Evolutionary conservation across 2,113 vertebrate genomes (phyloP).

Genomic region (Bagarius yarrelli): DNA sequence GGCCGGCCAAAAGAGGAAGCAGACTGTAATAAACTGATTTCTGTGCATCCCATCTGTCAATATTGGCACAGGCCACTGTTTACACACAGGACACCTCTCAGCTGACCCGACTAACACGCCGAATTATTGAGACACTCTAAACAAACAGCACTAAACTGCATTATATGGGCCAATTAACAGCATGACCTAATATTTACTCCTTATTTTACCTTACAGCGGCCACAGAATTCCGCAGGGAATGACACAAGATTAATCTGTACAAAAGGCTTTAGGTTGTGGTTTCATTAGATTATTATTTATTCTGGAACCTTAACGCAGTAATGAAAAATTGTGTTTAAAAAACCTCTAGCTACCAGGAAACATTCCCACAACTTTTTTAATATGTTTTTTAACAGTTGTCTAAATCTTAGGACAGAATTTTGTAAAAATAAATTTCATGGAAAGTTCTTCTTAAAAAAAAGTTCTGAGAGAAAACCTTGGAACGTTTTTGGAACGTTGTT

Average conservation of each 20-base stretch:
- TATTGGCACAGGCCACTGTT: constrained; percentile 41
- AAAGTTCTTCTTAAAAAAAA: too few relatives aligned
- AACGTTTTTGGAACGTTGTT: too few relatives aligned
- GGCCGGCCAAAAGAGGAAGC: constrained; percentile 44
- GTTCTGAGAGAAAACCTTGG: too few relatives aligned
- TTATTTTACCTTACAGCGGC: background rate
- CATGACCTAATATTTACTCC: background rate
- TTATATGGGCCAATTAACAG: constrained; percentile 22
- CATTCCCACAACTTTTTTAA: too few relatives aligned
- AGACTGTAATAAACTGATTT: constrained; percentile 55
- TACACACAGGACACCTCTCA: constrained; percentile 43
- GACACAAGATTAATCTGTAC: background rate
- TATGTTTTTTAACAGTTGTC: too few relatives aligned
- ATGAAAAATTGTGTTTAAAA: too few relatives aligned
- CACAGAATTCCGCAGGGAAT: background rate
- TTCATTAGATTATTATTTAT: too few relatives aligned
- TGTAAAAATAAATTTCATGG: too few relatives aligned
- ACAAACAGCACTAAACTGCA: constrained; percentile 34
- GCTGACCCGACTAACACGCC: constrained; percentile 32
- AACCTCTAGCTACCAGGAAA: too few relatives aligned
- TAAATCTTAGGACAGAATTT: too few relatives aligned
- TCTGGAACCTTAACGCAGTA: too few relatives aligned
- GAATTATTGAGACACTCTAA: constrained; percentile 35
- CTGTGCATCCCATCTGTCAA: constrained; percentile 49
- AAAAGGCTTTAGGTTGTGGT: background rate